Conservation (phyloP, 2,888 invertebrate species). For the Tachina lurida region DNA sequence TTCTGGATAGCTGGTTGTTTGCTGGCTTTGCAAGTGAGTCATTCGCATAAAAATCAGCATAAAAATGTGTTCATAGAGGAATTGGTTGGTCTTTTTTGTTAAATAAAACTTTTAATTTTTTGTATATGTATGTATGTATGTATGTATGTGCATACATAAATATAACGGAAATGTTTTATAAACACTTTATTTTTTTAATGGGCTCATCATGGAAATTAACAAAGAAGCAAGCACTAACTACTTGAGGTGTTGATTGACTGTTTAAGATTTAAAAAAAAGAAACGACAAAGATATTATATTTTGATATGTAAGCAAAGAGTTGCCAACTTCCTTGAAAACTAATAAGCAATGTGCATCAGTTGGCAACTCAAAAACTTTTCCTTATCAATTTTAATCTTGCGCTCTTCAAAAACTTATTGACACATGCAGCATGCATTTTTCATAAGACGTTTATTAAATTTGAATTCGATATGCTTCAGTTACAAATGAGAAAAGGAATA, state of each 20-base stretch:
- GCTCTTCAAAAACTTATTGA: constrained; percentile 3
- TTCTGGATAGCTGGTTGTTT: constrained; percentile 37
- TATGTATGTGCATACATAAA: no score
- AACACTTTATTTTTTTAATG: constrained; percentile 20
- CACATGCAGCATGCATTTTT: neutral
- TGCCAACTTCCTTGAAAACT: constrained; percentile 2
- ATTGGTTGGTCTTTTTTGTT: constrained; percentile 17
- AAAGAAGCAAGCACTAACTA: constrained; percentile 19
- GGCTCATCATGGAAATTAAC: constrained; percentile 1
- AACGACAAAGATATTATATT: constrained; percentile 23
- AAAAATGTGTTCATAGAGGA: constrained; percentile 36
- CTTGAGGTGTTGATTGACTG: constrained; percentile 41
- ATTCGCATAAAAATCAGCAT: constrained; percentile 60
- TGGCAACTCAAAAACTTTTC: constrained; percentile 1
- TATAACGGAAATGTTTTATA: constrained; percentile 60
- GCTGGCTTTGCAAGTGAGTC: constrained; percentile 60
- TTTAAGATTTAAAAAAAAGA: constrained; percentile 31
- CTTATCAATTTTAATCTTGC: neutral
- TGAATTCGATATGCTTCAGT: constrained; percentile 33
- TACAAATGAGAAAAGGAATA: constrained; percentile 9
- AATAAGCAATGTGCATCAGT: neutral
- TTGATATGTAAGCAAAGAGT: neutral
- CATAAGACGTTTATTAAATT: constrained; percentile 24
- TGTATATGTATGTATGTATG: no score
- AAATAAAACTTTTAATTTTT: neutral